Evolutionary conservation across 2,113 vertebrate species (phyloP).

Genomic region (Hydropotes inermis): DNA sequence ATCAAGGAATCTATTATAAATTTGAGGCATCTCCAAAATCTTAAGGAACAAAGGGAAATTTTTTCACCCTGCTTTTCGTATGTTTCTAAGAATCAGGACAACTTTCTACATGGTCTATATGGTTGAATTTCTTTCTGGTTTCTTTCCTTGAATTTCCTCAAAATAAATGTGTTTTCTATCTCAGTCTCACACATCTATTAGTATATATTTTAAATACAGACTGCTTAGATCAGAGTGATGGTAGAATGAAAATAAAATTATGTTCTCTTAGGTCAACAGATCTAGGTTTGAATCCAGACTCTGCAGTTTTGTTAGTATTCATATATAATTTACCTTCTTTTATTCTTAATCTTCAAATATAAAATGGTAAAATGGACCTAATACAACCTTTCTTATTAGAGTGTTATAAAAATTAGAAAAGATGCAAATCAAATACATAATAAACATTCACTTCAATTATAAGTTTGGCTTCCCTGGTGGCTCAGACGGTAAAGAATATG

Average conservation of each 20-base stretch:
- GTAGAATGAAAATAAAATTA: slow-evolving; percentile 22
- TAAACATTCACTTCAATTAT: not conserved
- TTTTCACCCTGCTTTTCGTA: not conserved
- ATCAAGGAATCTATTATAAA: not conserved
- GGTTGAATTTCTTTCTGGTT: not conserved
- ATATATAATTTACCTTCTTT: not conserved
- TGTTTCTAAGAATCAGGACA: not conserved
- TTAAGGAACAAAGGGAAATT: not conserved
- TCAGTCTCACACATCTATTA: not conserved
- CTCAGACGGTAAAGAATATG: not conserved
- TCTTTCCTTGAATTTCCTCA: not conserved
- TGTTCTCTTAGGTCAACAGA: not conserved
- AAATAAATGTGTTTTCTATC: not conserved
- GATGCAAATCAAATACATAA: not conserved
- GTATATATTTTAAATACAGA: not conserved
- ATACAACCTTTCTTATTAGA: not conserved
- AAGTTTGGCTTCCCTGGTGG: not conserved
- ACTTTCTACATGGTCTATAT: not conserved
- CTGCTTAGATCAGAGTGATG: not conserved
- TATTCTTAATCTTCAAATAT: not conserved
- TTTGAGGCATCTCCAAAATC: not conserved
- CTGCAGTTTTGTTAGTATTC: not conserved
- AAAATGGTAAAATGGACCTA: not conserved
- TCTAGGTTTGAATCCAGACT: not conserved
- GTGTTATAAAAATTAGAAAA: not conserved